Conservation (phyloP, 2,113 vertebrate genomes). For the Tupaia tana region DNA sequence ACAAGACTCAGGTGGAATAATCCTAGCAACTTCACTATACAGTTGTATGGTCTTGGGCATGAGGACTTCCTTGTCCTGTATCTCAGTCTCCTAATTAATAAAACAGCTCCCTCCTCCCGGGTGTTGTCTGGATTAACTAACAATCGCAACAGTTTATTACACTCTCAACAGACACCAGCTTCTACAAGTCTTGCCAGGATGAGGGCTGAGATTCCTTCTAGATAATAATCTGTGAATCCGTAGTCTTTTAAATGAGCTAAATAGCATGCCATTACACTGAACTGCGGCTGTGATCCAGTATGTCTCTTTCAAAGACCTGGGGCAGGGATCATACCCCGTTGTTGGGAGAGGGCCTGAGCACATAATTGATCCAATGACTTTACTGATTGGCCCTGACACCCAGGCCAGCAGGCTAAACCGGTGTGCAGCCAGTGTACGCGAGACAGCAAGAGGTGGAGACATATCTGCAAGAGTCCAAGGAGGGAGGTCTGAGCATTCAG, state of each 20-base stretch:
- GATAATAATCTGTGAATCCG: slow-evolving; percentile 4
- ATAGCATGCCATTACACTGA: not conserved
- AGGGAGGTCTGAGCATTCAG: not conserved
- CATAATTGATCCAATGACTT: not conserved
- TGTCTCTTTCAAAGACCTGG: not conserved
- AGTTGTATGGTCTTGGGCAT: not conserved
- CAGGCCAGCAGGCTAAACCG: not conserved
- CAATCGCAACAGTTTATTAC: not conserved
- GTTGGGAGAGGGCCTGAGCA: not conserved
- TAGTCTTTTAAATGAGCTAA: not conserved
- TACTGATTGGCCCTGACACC: not conserved
- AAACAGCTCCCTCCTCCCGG: not conserved
- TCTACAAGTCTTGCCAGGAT: not conserved
- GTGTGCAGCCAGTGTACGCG: not conserved
- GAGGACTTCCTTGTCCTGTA: not conserved
- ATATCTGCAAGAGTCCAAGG: not conserved
- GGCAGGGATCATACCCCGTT: not conserved
- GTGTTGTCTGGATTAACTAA: not conserved
- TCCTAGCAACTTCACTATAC: not conserved
- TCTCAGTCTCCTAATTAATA: not conserved
- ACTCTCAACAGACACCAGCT: not conserved
- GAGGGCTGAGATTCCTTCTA: not conserved
- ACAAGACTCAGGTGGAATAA: not conserved
- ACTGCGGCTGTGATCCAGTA: not conserved
- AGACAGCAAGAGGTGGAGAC: not conserved